phyloP scores from a whole-genome alignment of 2,113 vertebrate genomes.

The Boulengeromyrus knoepffleri region DNA sequence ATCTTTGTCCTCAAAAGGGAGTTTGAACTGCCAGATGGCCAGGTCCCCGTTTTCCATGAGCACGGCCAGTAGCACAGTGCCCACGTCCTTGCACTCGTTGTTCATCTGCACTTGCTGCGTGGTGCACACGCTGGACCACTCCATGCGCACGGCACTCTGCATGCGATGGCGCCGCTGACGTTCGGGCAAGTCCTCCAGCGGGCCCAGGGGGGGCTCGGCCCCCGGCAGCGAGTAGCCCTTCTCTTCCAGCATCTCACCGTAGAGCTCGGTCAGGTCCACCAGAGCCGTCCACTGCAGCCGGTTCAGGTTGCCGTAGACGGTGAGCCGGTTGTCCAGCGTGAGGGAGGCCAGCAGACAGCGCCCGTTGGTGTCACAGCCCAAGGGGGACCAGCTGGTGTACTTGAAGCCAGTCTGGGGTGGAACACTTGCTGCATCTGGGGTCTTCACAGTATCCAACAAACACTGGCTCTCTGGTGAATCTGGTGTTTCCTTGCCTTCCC shows the following conservation, averaged over 20 bases:
- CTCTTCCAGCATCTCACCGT: constrained; percentile 70
- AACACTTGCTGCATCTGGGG: constrained; percentile 63
- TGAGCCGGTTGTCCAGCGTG: constrained; percentile 81
- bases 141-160: constrained; percentile 87
- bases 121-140: constrained; percentile 89
- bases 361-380: constrained; percentile 76
- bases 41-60: constrained; percentile 87
- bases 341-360: constrained; percentile 83
- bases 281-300: constrained; percentile 76
- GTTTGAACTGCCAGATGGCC: constrained; percentile 83
- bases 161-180: constrained; percentile 78
- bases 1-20: constrained; percentile 67
- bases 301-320: constrained; percentile 76
- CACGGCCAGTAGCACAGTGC: constrained; percentile 82
- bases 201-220: constrained; percentile 37
- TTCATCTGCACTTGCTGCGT: constrained; percentile 79
- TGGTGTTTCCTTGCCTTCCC: constrained; percentile 71
- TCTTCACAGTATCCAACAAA: constrained; percentile 64
- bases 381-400: constrained; percentile 85
- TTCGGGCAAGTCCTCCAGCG: constrained; percentile 66
- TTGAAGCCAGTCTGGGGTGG: constrained; percentile 66
- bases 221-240: constrained; percentile 64
- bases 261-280: constrained; percentile 75
- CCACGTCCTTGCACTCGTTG: constrained; percentile 73
- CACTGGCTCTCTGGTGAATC: constrained; percentile 70